Evolutionary conservation across 2,888 invertebrate species (phyloP).

Genomic region (Coecobrya sp.): DNA sequence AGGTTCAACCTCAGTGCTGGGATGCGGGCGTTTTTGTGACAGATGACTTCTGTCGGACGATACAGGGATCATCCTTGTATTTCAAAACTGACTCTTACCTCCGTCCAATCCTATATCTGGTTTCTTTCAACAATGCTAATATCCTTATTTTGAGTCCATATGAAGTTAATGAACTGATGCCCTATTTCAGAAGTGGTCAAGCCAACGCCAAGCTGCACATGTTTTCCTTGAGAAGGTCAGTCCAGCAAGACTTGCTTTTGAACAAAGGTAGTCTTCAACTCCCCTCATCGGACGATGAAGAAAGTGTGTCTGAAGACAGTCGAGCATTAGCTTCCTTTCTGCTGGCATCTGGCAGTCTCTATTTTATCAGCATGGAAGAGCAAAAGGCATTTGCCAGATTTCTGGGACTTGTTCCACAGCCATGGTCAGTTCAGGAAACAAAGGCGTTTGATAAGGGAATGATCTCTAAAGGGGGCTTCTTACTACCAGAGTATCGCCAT

Average conservation of each 20-base stretch:
- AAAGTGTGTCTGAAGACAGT: not conserved
- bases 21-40: conserved; percentile 43
- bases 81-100: conserved; percentile 4
- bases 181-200: conserved; percentile 16
- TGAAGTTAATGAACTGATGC: conserved; percentile 74
- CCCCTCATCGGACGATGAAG: not conserved
- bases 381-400: conserved; percentile 42
- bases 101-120: conserved; percentile 45
- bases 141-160: conserved; percentile 69
- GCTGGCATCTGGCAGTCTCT: conserved; percentile 53
- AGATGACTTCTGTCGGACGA: conserved; percentile 56
- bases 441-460: not conserved
- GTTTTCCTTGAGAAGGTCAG: conserved; percentile 55
- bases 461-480: conserved; percentile 37
- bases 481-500: conserved; percentile 11
- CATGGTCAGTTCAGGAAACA: conserved; percentile 49
- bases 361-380: conserved; percentile 40
- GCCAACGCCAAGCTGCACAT: conserved; percentile 45
- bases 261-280: not conserved
- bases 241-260: conserved; percentile 40
- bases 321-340: not conserved
- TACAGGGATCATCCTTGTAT: not conserved
- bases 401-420: conserved; percentile 35
- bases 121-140: not conserved
- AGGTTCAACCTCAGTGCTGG: conserved; percentile 38